Conservation (phyloP, 2,113 vertebrate species). For the Paratilapia polleni region DNA sequence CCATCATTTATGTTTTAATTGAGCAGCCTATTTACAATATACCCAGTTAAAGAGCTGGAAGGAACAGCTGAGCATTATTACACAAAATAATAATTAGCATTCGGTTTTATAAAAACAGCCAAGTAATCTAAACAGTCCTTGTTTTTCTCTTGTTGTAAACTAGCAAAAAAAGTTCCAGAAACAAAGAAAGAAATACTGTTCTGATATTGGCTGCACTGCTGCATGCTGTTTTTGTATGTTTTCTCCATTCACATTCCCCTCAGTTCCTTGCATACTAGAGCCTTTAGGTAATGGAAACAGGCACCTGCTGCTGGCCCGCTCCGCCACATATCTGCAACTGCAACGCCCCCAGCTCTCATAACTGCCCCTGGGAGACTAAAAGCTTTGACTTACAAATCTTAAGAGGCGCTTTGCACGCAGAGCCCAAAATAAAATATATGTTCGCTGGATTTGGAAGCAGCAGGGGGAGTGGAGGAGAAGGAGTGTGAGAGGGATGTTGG, state of each 20-base stretch:
- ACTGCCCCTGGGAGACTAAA: slow-evolving; percentile 75
- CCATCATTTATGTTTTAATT: slow-evolving; percentile 7
- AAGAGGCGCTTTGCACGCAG: slow-evolving; percentile 79
- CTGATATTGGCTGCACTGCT: background rate
- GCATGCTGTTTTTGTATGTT: slow-evolving; percentile 33
- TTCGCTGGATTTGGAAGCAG: slow-evolving; percentile 48
- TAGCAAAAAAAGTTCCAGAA: background rate
- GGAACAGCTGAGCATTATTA: background rate
- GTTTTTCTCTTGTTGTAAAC: background rate
- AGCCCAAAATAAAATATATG: slow-evolving; percentile 72
- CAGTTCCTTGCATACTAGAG: slow-evolving; percentile 75
- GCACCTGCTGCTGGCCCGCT: slow-evolving; percentile 82
- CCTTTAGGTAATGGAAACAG: slow-evolving; percentile 79
- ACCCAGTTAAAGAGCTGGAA: slow-evolving; percentile 7
- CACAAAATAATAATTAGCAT: background rate
- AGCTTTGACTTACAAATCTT: slow-evolving; percentile 70
- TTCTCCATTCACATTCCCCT: slow-evolving; percentile 53
- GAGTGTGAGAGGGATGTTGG: slow-evolving; percentile 19
- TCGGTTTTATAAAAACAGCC: background rate
- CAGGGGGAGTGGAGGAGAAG: background rate
- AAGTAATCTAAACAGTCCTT: background rate
- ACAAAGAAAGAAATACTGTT: background rate
- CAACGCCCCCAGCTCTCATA: slow-evolving; percentile 66
- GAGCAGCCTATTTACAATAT: background rate
- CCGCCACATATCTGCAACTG: slow-evolving; percentile 75